Evolutionary conservation across 2,797 vertebrate species (phyloP), one percentile per base, ranked within the genome.

Genomic region (Chiroxiphia lanceolata): DNA sequence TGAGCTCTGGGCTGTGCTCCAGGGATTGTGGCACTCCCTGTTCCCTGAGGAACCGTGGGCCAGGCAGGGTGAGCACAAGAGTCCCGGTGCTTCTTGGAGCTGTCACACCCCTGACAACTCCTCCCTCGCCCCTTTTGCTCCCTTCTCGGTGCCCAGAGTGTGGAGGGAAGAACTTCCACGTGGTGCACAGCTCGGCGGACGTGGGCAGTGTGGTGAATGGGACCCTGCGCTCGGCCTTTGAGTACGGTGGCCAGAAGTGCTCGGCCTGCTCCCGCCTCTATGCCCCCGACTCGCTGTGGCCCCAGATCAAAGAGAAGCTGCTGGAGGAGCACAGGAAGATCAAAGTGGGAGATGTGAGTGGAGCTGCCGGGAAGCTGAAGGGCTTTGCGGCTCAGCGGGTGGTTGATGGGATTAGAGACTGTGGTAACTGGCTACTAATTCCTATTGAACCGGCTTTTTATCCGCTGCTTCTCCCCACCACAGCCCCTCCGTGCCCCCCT

Each of bases 121-220:
- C 51, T 17, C 17, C 51, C 51, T 53, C 1, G 29, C 51, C 29
- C 51, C 17, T 48, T 61, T 33, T 13, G 16, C 9, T n/a, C 4
- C 27, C 25, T 26, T 11, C 11, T 17, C 13, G 1, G 0, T 13
- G 9, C 16, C 17, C 95, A 99, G 99, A 99, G 97, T 99, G 99
- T 1, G 99, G 99, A 0, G 99, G 99, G 76, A 99, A 99, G 98
- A 99, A 99, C 94, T 99, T 99, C 98, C 99, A 99, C 97, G 99
- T 99, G 0, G 98, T 99, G 27, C 99, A 99, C 97, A 72, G 90
- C 86, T 99, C 99, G 0, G 99, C 99, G 0, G 98, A 99, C 1
- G 92, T 99, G 44, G 85, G 67, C 81, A 99, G 98, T 10, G 99
- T 98, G 90, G 99, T 99, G 96, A 98, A 89, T 8, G 99, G 99